phyloP scores from a whole-genome alignment of 2,797 vertebrate genomes.

The Squalus acanthias region DNA sequence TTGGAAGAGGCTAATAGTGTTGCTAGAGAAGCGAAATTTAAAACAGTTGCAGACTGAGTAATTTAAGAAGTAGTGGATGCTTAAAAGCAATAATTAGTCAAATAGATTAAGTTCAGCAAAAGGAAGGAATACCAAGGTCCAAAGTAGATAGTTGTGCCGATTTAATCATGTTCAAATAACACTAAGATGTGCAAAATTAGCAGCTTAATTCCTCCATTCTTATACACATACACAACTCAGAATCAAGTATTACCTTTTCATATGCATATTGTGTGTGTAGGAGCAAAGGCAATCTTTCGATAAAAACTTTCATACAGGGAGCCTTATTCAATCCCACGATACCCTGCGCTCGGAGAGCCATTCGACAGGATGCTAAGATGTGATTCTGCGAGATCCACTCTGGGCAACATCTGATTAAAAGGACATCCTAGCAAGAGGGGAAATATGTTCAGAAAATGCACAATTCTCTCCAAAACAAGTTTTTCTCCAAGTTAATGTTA shows the following conservation, averaged over 20 bases:
- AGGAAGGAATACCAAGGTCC: not conserved
- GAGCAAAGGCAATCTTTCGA: conserved; percentile 66
- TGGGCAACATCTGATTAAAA: conserved; percentile 65
- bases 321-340: conserved; percentile 66
- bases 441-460: not conserved
- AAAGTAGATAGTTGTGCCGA: not conserved
- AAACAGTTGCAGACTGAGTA: not conserved
- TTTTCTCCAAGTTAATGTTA: not conserved
- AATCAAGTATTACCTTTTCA: conserved; percentile 47
- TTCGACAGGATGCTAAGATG: conserved; percentile 65
- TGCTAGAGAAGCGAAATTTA: not conserved
- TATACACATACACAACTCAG: not conserved
- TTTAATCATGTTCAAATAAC: not conserved
- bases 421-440: conserved; percentile 56
- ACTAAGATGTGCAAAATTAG: not conserved
- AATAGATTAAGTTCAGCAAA: not conserved
- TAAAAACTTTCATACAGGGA: conserved; percentile 68
- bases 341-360: conserved; percentile 63
- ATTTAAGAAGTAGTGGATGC: not conserved
- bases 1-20: not conserved
- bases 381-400: conserved; percentile 72
- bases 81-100: not conserved
- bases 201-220: not conserved
- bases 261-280: conserved; percentile 69
- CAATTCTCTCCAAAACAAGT: not conserved